These are phyloP conservation scores for Trichomycterus rosablanca DNA, from an alignment of 2,113 vertebrate species.

Conservation along the genomic window DNA sequence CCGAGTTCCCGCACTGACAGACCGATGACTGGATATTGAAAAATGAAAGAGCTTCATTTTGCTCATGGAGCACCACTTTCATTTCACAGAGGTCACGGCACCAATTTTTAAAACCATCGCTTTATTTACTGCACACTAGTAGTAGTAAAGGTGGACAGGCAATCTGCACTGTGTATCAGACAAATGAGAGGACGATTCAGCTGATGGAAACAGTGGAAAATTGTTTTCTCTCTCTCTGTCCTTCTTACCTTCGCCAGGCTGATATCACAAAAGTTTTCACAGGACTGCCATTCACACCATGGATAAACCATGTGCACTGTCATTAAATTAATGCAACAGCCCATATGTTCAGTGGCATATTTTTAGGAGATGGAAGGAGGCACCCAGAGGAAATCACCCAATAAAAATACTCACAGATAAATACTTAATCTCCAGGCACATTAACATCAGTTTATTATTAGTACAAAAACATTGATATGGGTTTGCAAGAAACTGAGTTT, in stretches of 20 bases:
- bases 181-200: slow-evolving; percentile 35
- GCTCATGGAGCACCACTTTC: slow-evolving; percentile 33
- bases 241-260: not conserved
- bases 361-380: too few species aligned
- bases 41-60: slow-evolving; percentile 35
- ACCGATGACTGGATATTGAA: slow-evolving; percentile 34
- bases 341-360: too few species aligned
- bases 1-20: slow-evolving; percentile 29
- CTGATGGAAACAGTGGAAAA: slow-evolving; percentile 35
- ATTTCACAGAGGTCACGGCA: slow-evolving; percentile 44
- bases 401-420: too few species aligned
- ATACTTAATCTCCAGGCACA: too few species aligned
- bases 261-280: slow-evolving; percentile 2
- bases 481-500: too few species aligned
- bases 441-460: too few species aligned
- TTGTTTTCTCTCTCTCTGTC: slow-evolving; percentile 9
- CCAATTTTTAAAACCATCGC: slow-evolving; percentile 42
- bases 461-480: too few species aligned
- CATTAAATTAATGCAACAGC: too few species aligned
- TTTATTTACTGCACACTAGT: slow-evolving; percentile 39
- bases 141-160: slow-evolving; percentile 40
- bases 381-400: too few species aligned
- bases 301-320: too few species aligned
- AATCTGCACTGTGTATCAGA: slow-evolving; percentile 38
- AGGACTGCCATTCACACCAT: too few species aligned